phyloP scores from a whole-genome alignment of 2,797 vertebrate genomes.

The Capromys pilorides region DNA sequence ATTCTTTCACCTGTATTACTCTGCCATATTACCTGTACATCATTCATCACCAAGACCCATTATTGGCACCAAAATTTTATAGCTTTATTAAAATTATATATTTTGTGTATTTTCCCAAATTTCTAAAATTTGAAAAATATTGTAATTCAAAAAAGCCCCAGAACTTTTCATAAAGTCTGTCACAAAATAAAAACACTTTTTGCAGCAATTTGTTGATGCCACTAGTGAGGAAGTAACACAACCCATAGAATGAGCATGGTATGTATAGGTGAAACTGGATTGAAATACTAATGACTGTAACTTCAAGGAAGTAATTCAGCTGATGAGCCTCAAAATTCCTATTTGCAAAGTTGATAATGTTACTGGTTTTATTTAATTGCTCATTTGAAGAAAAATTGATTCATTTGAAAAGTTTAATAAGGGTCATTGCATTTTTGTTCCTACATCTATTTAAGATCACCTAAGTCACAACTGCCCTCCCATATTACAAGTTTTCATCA shows the following conservation, averaged over 20 bases:
- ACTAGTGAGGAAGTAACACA: neutral
- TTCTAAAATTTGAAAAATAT: neutral
- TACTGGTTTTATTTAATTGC: neutral
- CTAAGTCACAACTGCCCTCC: neutral
- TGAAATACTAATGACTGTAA: neutral
- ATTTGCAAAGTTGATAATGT: neutral
- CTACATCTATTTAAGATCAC: neutral
- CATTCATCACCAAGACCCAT: neutral
- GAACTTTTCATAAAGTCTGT: constrained; percentile 27
- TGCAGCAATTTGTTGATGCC: neutral
- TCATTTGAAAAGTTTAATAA: constrained; percentile 17
- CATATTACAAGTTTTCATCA: neutral
- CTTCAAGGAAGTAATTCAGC: neutral
- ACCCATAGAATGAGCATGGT: neutral
- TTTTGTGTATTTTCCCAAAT: neutral
- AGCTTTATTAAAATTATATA: neutral
- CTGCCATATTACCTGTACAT: neutral
- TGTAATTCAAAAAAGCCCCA: neutral
- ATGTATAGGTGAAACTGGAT: neutral
- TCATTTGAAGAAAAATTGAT: neutral
- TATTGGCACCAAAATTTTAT: neutral
- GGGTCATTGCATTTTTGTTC: neutral
- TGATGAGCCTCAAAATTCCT: neutral
- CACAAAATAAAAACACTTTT: neutral
- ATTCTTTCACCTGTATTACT: neutral